Conservation (phyloP, 2,113 vertebrate genomes). For the Cricetomys ansorgei region DNA sequence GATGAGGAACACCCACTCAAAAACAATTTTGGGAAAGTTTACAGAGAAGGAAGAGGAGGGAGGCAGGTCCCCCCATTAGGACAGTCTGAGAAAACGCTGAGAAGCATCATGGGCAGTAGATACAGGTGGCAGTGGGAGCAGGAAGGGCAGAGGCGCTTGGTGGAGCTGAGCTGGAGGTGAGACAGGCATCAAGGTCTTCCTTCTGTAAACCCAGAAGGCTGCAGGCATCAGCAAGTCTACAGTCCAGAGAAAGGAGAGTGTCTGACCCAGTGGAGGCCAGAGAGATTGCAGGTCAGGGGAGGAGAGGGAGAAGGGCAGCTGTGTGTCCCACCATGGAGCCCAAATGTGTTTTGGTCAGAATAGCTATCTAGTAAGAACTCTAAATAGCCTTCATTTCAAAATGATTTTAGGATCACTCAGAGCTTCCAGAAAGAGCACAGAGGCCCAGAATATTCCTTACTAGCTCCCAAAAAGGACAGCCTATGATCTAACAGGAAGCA, state of each 20-base stretch:
- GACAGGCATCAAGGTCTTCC: no score
- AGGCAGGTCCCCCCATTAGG: no score
- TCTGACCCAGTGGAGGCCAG: no score
- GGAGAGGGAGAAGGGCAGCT: no score
- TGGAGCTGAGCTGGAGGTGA: not conserved
- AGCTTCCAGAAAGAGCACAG: not conserved
- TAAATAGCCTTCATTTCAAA: not conserved
- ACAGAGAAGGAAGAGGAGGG: not conserved
- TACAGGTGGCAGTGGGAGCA: not conserved
- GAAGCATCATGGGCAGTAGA: not conserved
- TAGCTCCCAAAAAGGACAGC: rapidly evolving
- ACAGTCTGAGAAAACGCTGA: no score
- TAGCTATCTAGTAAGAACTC: not conserved
- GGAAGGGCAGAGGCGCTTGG: not conserved
- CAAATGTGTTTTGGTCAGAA: no score
- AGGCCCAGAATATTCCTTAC: not conserved
- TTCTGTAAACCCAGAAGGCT: not conserved
- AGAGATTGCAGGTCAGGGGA: no score
- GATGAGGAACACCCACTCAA: not conserved
- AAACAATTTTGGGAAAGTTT: not conserved
- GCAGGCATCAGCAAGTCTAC: rapidly evolving
- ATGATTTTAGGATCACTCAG: not conserved
- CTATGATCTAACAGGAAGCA: not conserved
- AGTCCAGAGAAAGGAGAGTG: not conserved
- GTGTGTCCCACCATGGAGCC: rapidly evolving